Evolutionary conservation across 2,888 invertebrate genomes (phyloP).

Genomic region (Dione vanillae): DNA sequence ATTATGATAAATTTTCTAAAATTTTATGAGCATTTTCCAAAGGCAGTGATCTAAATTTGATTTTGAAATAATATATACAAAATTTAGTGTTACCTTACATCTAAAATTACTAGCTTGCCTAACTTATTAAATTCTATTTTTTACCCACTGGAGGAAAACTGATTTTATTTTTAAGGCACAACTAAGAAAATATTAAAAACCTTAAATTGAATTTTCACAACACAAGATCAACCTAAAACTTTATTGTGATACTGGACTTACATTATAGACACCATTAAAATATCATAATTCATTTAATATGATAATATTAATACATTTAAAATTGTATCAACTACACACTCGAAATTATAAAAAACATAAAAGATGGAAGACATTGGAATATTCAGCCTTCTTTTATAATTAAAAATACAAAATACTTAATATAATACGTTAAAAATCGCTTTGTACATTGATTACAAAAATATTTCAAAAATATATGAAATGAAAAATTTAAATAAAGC

Average conservation of each 20-base stretch:
- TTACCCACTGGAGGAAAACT: background rate
- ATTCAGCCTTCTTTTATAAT: constrained; percentile 48
- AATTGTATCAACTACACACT: constrained; percentile 13
- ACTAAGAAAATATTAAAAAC: background rate
- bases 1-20: constrained; percentile 4
- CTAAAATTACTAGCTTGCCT: constrained; percentile 15
- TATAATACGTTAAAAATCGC: constrained; percentile 26
- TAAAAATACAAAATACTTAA: constrained; percentile 15
- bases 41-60: constrained; percentile 50
- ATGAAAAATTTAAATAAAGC: constrained; percentile 2
- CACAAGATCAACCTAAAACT: constrained; percentile 6
- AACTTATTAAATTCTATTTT: constrained; percentile 4
- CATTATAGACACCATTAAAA: constrained; percentile 32
- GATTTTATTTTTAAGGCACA: constrained; percentile 1
- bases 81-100: constrained; percentile 1
- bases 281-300: constrained; percentile 20
- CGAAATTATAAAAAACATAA: constrained; percentile 23
- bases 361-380: constrained; percentile 50
- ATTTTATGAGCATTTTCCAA: constrained; percentile 50
- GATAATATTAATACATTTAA: constrained; percentile 40
- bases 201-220: constrained; percentile 1
- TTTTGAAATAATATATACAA: constrained; percentile 17
- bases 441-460: constrained; percentile 49
- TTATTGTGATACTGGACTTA: constrained; percentile 33
- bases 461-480: background rate